phyloP scores from a whole-genome alignment of 1,140 invertebrate species.

The Chlorops oryzae region DNA sequence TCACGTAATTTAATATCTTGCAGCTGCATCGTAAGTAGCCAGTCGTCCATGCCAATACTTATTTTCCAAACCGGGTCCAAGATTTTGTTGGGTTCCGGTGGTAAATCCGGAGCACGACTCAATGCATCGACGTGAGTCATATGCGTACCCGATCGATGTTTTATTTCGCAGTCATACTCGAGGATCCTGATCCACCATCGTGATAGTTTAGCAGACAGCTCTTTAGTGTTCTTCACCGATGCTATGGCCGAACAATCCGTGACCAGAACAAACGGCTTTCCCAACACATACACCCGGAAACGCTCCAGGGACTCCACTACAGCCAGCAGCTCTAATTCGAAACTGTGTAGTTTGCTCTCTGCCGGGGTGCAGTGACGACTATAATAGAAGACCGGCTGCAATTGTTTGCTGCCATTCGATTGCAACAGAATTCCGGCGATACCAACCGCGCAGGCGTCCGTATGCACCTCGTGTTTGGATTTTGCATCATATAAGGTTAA shows the following conservation, averaged over 20 bases:
- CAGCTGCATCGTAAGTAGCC: conserved; percentile 8
- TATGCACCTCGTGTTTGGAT: conserved; percentile 21
- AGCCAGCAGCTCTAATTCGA: conserved; percentile 42
- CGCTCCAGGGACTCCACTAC: conserved; percentile 27
- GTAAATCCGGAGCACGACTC: conserved; percentile 8
- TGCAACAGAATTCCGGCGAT: conserved; percentile 24
- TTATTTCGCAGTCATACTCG: conserved; percentile 14
- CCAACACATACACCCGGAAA: conserved; percentile 40
- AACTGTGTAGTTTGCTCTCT: conserved; percentile 44
- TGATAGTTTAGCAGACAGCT: conserved; percentile 28
- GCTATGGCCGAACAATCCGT: conserved; percentile 45
- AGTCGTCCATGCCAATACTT: background rate
- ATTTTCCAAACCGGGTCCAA: background rate
- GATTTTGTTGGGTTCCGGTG: background rate
- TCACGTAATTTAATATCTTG: background rate
- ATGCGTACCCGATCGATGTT: conserved; percentile 9
- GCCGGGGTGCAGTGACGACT: conserved; percentile 34
- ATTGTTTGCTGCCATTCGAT: conserved; percentile 6
- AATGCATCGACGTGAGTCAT: conserved; percentile 22
- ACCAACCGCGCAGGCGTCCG: conserved; percentile 19
- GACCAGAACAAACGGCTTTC: conserved; percentile 39
- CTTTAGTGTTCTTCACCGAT: conserved; percentile 38
- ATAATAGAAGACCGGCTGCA: conserved; percentile 6
- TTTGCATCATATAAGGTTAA: conserved; percentile 17
- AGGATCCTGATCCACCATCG: conserved; percentile 20